These are phyloP conservation scores for Drosophila novamexicana DNA, from an alignment of 1,140 invertebrate genomes.

Conservation along the genomic window DNA sequence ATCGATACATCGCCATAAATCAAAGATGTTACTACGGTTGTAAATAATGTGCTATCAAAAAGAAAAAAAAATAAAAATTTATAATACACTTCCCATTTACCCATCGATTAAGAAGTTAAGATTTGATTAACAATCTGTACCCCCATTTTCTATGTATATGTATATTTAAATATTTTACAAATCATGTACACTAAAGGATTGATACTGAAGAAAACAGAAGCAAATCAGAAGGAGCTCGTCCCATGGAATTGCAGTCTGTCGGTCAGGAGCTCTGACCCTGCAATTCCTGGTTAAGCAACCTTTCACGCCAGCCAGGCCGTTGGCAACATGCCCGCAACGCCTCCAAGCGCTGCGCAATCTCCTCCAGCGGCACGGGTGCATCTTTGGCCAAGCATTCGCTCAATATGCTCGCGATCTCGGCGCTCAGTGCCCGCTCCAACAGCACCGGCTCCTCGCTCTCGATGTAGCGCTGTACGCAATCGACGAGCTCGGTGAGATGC, in stretches of 20 bases:
- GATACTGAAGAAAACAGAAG: neutral
- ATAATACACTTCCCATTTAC: neutral
- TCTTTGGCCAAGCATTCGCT: constrained; percentile 13
- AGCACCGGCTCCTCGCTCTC: constrained; percentile 85
- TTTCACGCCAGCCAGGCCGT: constrained; percentile 62
- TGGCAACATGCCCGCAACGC: constrained; percentile 38
- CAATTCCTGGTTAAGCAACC: constrained; percentile 51
- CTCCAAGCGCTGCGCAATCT: constrained; percentile 41
- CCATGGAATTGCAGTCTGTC: constrained; percentile 3
- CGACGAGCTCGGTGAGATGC: constrained; percentile 92
- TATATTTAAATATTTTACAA: constrained; percentile 8
- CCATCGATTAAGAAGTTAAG: neutral
- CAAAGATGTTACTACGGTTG: neutral
- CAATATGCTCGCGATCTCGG: constrained; percentile 52
- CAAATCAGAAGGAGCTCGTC: neutral
- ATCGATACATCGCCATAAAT: constrained; percentile 5
- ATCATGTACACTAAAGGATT: neutral
- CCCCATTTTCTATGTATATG: neutral
- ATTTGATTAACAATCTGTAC: neutral
- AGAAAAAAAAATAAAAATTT: neutral
- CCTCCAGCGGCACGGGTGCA: neutral
- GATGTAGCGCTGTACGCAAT: constrained; percentile 47
- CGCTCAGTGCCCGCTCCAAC: constrained; percentile 48
- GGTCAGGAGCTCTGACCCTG: constrained; percentile 21
- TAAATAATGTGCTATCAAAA: neutral